These are phyloP conservation scores for Drosophila watanabei DNA, from an alignment of 1,140 invertebrate genomes.

Conservation along the genomic window DNA sequence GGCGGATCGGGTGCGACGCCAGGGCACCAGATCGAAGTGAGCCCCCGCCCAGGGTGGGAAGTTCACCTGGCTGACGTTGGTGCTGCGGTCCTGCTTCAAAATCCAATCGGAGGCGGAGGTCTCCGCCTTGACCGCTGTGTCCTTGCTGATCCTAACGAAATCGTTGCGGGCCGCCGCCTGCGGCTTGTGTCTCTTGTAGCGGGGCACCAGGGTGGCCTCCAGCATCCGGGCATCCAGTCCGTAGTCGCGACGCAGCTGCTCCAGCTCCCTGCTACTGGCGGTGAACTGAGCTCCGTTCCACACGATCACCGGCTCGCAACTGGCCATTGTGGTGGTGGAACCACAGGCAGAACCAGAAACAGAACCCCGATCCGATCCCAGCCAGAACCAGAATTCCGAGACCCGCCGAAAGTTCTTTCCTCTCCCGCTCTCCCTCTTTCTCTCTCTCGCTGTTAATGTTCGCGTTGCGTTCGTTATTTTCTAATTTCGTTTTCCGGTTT, in stretches of 20 bases:
- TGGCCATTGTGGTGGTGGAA: conserved; percentile 12
- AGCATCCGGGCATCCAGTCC: conserved; percentile 78
- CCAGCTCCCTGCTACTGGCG: conserved; percentile 73
- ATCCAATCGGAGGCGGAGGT: conserved; percentile 67
- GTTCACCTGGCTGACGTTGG: conserved; percentile 66
- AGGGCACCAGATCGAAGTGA: conserved; percentile 81
- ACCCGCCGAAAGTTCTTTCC: conserved; percentile 25
- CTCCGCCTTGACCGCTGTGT: background rate
- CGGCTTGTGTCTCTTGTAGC: conserved; percentile 74
- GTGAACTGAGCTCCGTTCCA: conserved; percentile 81
- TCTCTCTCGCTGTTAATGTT: conserved; percentile 8
- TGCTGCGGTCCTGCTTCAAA: conserved; percentile 62
- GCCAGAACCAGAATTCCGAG: conserved; percentile 8
- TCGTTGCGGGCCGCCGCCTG: conserved; percentile 69
- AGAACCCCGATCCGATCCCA: background rate
- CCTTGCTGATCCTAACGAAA: conserved; percentile 32
- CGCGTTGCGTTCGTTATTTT: conserved; percentile 37
- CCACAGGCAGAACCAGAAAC: background rate
- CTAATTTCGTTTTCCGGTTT: conserved; percentile 62
- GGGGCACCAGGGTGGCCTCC: conserved; percentile 71
- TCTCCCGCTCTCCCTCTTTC: background rate
- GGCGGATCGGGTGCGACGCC: conserved; percentile 73
- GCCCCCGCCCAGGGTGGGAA: conserved; percentile 76
- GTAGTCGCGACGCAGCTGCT: conserved; percentile 74
- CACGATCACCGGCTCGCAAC: conserved; percentile 69